Percentiles rank a stretch among this genome's conserved stretches.
Conservation (phyloP, 2,888 invertebrate genomes). For the Busseola fusca region DNA sequence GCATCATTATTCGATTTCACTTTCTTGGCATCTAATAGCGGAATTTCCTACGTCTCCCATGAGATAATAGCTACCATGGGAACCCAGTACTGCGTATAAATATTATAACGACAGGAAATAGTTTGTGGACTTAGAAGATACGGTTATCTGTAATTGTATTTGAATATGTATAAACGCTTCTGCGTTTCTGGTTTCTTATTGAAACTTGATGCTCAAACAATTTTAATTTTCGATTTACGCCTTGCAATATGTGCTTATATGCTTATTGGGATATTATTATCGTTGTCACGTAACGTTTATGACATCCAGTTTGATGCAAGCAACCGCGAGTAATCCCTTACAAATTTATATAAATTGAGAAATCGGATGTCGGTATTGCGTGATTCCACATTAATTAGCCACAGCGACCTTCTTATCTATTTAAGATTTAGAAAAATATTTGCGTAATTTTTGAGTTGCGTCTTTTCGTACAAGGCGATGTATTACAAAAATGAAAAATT, state of each 20-base stretch:
- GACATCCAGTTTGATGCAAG: slow-evolving; percentile 30
- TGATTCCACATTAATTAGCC: slow-evolving; percentile 43
- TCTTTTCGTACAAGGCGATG: slow-evolving; percentile 29
- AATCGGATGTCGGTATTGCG: slow-evolving; percentile 54
- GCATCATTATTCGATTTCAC: slow-evolving; percentile 71
- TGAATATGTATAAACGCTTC: slow-evolving; percentile 50
- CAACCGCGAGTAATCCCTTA: slow-evolving; percentile 39
- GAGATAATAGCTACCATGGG: slow-evolving; percentile 63
- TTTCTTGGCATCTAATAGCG: slow-evolving; percentile 67
- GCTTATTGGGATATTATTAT: slow-evolving; percentile 9
- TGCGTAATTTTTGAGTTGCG: slow-evolving; percentile 29
- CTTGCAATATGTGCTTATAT: slow-evolving; percentile 25
- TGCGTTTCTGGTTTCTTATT: slow-evolving; percentile 38
- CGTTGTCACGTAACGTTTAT: slow-evolving; percentile 25
- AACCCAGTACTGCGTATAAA: slow-evolving; percentile 51
- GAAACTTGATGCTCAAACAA: slow-evolving; percentile 22
- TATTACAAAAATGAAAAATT: slow-evolving; percentile 31
- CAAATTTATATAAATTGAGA: slow-evolving; percentile 39
- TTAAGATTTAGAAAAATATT: slow-evolving; percentile 35
- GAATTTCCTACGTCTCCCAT: slow-evolving; percentile 70
- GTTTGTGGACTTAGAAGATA: slow-evolving; percentile 57
- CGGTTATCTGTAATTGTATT: slow-evolving; percentile 60
- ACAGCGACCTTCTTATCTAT: slow-evolving; percentile 31
- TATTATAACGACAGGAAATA: slow-evolving; percentile 62
- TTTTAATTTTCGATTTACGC: slow-evolving; percentile 11